Base-by-base conservation (phyloP, 2,113 vertebrate species). In the Brachyhypopomus occidentalis region DNA sequence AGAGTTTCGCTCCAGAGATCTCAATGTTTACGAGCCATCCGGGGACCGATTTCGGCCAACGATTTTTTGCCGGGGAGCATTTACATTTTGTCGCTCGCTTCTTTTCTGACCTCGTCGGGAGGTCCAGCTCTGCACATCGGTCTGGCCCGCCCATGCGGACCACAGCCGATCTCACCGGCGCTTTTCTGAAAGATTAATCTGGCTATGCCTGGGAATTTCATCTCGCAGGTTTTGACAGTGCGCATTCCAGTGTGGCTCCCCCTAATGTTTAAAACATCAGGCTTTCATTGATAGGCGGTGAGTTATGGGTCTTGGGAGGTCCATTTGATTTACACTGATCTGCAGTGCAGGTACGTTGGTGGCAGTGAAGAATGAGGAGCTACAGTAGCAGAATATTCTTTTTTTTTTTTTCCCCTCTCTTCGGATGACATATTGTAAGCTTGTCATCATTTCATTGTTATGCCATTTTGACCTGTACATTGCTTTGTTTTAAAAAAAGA, bases 191-290 rank as follows among this genome's bases (percentile, higher is more conserved):
- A 58, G 75, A 82, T 85, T 79, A 82, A 82, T 78, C 64, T 74
- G 75, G 48, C 58, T n/a, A 34, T 77, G 72, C 72, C 58, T 56
- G 30, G 80, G 67, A 72, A 66, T 70, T 79, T 63, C 72, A 69
- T 82, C 78, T 52, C 59, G 75, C 72, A 90, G 89, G 73, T 89
- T 91, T 86, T 87, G 88, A 89, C 88, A 90, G 83, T 59, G 76
- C 84, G n/a, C 48, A 72, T 69, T 77, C 84, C 84, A 77, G 79
- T 78, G 78, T 78, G 77, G 75, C 59, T 52, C 80, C 73, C 80
- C 81, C 75, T 63, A 20, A 89, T 91, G 87, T 92, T 89, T 91
- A 88, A 90, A 92, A 91, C 82, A 91, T 90, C 85, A 91, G 89
- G 77, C 56, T 58, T 72, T 64, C 86, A 90, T 91, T 89, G 89